These are phyloP conservation scores for Motacilla tschutschensis DNA, from an alignment of 2,113 vertebrate species.

Conservation along the genomic window DNA sequence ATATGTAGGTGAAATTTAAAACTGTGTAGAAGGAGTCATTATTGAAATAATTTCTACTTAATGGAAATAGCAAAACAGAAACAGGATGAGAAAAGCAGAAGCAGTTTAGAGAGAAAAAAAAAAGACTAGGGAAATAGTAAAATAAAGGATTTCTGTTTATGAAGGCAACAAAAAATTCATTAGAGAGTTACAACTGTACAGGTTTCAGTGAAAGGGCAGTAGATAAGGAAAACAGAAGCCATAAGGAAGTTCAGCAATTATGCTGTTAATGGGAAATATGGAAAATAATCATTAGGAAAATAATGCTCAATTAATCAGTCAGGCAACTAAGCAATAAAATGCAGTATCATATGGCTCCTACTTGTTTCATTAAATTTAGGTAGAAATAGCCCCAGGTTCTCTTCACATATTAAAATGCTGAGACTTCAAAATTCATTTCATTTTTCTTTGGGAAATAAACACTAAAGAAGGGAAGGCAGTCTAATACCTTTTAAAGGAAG, in stretches of 20 bases:
- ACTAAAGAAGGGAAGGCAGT: neutral
- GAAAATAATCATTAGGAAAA: slow-evolving; percentile 8
- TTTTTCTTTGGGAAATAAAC: neutral
- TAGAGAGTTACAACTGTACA: neutral
- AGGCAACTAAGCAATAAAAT: slow-evolving; percentile 26
- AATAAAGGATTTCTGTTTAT: neutral
- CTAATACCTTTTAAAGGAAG: neutral
- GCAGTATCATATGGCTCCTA: neutral
- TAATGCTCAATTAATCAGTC: neutral
- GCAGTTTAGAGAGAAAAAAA: neutral
- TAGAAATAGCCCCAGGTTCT: neutral
- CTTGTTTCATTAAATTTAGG: neutral
- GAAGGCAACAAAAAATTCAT: neutral
- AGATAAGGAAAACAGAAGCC: neutral
- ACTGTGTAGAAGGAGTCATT: neutral
- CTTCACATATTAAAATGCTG: neutral
- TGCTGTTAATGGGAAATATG: neutral
- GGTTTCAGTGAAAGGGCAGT: neutral
- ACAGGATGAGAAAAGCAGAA: neutral
- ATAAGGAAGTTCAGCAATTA: neutral
- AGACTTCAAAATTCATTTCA: neutral
- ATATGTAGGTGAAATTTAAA: neutral
- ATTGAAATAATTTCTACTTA: neutral
- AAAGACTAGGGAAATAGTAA: neutral
- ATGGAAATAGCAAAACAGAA: neutral